phyloP scores from a whole-genome alignment of 35 echinoderm and acorn worm genomes.

The Apostichopus parvimensis region DNA sequence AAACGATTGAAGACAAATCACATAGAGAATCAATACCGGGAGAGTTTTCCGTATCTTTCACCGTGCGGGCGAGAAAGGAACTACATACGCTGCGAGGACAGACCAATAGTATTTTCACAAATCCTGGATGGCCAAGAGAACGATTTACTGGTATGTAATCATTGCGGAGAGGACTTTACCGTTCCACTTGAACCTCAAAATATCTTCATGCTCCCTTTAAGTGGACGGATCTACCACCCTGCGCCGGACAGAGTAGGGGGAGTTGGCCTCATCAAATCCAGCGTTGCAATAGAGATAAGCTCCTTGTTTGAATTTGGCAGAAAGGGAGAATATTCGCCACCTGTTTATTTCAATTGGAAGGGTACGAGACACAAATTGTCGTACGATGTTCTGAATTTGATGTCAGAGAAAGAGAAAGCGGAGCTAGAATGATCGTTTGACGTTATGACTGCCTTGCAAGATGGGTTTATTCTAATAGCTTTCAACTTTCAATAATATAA shows the following conservation, averaged over 20 bases:
- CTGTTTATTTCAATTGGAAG: constrained; percentile 93
- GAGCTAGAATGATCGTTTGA: constrained; percentile 30
- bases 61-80: constrained; percentile 88
- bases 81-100: constrained; percentile 91
- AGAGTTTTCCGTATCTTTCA: constrained; percentile 83
- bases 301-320: constrained; percentile 87
- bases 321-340: constrained; percentile 93
- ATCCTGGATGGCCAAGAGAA: constrained; percentile 47
- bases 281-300: constrained; percentile 90
- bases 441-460: too few species aligned
- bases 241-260: constrained; percentile 82
- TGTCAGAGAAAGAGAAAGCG: constrained; percentile 61
- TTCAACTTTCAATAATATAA: not conserved
- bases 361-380: constrained; percentile 73
- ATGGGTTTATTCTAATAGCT: too few species aligned
- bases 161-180: constrained; percentile 64
- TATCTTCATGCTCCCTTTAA: constrained; percentile 86
- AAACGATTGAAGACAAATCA: constrained; percentile 81
- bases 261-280: constrained; percentile 94
- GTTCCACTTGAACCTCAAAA: constrained; percentile 84
- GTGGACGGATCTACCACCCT: constrained; percentile 92
- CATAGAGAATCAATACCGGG: constrained; percentile 57
- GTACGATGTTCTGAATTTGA: constrained; percentile 75
- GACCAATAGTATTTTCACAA: constrained; percentile 87
- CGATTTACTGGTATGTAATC: constrained; percentile 73